Percentiles rank a stretch among this genome's conserved stretches.
Evolutionary conservation across 1,140 invertebrate genomes (phyloP).

Genomic region (Drosophila orosa): DNA sequence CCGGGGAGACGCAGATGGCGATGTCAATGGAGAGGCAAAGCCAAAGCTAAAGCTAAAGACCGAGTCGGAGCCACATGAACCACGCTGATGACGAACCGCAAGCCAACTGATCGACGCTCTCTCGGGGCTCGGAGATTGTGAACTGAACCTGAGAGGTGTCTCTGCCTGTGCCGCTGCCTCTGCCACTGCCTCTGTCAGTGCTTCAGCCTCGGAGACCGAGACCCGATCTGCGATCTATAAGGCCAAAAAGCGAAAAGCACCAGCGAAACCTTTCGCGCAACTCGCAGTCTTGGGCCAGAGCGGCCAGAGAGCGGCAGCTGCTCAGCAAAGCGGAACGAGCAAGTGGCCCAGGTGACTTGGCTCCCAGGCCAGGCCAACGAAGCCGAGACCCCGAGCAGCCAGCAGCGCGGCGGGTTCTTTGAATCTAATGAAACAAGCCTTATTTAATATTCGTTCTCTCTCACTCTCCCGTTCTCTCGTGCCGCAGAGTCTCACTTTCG

Average conservation of each 20-base stretch:
- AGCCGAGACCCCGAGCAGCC: constrained; percentile 30
- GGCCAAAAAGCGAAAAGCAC: constrained; percentile 69
- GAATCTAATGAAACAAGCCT: constrained; percentile 77
- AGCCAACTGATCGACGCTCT: constrained; percentile 64
- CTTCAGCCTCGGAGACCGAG: constrained; percentile 30
- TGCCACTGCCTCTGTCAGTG: background rate
- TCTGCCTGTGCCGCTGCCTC: constrained; percentile 22
- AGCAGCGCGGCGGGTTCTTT: constrained; percentile 74
- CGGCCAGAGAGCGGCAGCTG: constrained; percentile 67
- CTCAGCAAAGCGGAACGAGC: constrained; percentile 75
- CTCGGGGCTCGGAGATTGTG: constrained; percentile 30
- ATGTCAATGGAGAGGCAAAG: constrained; percentile 33
- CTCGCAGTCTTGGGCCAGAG: constrained; percentile 67
- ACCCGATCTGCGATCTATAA: constrained; percentile 57
- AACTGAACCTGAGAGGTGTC: constrained; percentile 39
- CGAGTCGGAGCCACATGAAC: constrained; percentile 63
- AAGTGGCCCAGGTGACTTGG: constrained; percentile 38
- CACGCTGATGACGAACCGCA: constrained; percentile 79
- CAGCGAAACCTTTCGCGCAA: constrained; percentile 75
- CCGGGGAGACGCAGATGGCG: constrained; percentile 53
- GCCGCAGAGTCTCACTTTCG: constrained; percentile 36
- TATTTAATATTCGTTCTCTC: constrained; percentile 71
- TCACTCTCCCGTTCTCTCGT: constrained; percentile 7
- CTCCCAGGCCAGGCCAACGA: constrained; percentile 9
- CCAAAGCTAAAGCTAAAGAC: constrained; percentile 3